Evolutionary conservation across 1,140 invertebrate species (phyloP).

Genomic region (Trichonephila inaurata): DNA sequence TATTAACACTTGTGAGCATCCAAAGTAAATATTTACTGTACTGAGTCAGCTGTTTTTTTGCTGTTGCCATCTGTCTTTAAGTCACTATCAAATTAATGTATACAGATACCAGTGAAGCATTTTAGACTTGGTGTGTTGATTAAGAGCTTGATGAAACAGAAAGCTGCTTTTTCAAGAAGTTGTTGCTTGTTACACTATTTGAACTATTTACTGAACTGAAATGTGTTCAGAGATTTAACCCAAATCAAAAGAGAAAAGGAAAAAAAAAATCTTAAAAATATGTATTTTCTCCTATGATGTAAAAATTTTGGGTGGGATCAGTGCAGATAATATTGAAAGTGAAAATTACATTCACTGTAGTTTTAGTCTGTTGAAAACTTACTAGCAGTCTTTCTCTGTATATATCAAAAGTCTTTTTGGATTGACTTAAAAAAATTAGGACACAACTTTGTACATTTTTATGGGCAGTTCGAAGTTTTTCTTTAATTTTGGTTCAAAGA

Average conservation of each 20-base stretch:
- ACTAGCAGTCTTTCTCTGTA: slow-evolving; percentile 76
- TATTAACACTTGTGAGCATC: slow-evolving; percentile 2
- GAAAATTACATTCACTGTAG: slow-evolving; percentile 74
- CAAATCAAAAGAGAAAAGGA: slow-evolving; percentile 73
- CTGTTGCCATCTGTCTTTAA: slow-evolving; percentile 23
- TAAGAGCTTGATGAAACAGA: slow-evolving; percentile 66
- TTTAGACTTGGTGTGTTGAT: slow-evolving; percentile 49
- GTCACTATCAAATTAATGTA: slow-evolving; percentile 18
- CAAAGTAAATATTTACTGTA: slow-evolving; percentile 35
- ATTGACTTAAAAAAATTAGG: slow-evolving; percentile 75
- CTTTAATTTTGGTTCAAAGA: slow-evolving; percentile 72
- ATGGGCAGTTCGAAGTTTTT: slow-evolving; percentile 75
- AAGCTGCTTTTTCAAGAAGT: slow-evolving; percentile 75
- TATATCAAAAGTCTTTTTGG: slow-evolving; percentile 76
- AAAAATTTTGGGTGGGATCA: slow-evolving; percentile 73
- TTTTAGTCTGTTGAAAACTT: slow-evolving; percentile 75
- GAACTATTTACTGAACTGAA: slow-evolving; percentile 66
- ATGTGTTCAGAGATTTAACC: slow-evolving; percentile 69
- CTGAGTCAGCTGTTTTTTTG: neutral
- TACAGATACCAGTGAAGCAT: slow-evolving; percentile 30
- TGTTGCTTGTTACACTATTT: slow-evolving; percentile 74
- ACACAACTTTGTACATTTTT: slow-evolving; percentile 76
- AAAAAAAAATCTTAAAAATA: slow-evolving; percentile 52
- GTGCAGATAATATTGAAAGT: slow-evolving; percentile 69
- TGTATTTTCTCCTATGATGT: slow-evolving; percentile 74